Conservation (phyloP, 2,797 vertebrate genomes). For the Artibeus lituratus region DNA sequence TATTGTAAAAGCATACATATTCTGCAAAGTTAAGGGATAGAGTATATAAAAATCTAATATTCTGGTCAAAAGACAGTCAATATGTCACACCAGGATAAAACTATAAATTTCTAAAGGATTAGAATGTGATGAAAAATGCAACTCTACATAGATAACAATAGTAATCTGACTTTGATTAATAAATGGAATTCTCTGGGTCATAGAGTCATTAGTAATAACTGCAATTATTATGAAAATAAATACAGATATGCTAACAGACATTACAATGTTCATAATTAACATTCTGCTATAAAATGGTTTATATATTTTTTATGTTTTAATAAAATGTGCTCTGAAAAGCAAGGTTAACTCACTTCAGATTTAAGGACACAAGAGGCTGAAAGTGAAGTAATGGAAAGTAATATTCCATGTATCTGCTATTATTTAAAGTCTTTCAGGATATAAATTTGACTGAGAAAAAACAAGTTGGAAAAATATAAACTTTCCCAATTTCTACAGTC, state of each 20-base stretch:
- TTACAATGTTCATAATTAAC: background rate
- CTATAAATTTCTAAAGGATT: conserved; percentile 9
- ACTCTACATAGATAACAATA: background rate
- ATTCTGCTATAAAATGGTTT: background rate
- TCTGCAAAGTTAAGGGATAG: background rate
- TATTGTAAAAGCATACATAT: conserved; percentile 16
- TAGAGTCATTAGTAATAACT: background rate
- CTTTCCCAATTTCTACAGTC: background rate
- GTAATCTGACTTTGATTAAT: background rate
- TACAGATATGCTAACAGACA: background rate
- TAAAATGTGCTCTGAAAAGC: background rate
- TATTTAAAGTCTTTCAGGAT: background rate
- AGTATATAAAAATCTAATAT: background rate
- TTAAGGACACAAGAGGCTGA: background rate
- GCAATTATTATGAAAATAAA: background rate
- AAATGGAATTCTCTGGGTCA: background rate
- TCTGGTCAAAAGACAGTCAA: background rate
- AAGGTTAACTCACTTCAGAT: background rate
- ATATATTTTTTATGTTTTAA: background rate
- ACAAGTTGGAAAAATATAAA: background rate
- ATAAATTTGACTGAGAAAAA: background rate
- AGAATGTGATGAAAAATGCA: background rate
- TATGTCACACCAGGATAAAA: background rate
- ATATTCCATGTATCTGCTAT: background rate
- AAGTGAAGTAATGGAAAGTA: background rate